Percentiles rank a stretch among this genome's conserved stretches.
These are phyloP conservation scores for Notarius quadriscutis DNA, from an alignment of 2,113 vertebrate genomes.

Conservation along the genomic window DNA sequence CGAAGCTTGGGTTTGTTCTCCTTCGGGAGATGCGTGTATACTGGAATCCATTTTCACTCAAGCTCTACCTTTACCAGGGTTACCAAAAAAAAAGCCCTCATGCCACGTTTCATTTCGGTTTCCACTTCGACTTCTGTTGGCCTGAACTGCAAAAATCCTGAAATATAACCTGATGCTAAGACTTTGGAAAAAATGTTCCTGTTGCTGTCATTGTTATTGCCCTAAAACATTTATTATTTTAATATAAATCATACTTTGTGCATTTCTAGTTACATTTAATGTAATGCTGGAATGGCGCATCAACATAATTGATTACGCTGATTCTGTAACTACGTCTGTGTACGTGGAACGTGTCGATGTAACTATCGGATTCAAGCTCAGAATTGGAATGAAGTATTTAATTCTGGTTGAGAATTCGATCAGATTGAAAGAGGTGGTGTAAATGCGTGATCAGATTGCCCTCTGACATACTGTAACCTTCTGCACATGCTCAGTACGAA, in stretches of 20 bases:
- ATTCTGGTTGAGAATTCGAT: no score
- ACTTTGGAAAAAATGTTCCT: background rate
- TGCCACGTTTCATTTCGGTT: background rate
- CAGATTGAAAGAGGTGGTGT: no score
- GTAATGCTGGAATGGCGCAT: no score
- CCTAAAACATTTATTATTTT: background rate
- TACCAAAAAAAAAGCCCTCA: background rate
- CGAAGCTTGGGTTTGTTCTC: background rate
- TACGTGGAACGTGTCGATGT: no score
- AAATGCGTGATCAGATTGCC: no score
- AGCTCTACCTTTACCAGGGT: background rate
- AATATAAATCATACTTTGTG: background rate
- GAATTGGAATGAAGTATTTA: no score
- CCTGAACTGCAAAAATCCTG: background rate
- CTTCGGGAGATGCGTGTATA: background rate
- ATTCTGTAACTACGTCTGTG: no score
- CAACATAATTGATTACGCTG: no score
- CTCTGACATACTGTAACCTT: no score
- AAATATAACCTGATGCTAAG: background rate
- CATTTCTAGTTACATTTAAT: background rate
- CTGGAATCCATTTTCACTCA: slow-evolving; percentile 7
- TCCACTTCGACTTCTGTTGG: background rate
- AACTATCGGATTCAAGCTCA: no score
- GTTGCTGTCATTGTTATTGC: background rate
- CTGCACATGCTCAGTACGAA: no score